Conservation (phyloP, 2,797 vertebrate species). For the Myotis vivesi region DNA sequence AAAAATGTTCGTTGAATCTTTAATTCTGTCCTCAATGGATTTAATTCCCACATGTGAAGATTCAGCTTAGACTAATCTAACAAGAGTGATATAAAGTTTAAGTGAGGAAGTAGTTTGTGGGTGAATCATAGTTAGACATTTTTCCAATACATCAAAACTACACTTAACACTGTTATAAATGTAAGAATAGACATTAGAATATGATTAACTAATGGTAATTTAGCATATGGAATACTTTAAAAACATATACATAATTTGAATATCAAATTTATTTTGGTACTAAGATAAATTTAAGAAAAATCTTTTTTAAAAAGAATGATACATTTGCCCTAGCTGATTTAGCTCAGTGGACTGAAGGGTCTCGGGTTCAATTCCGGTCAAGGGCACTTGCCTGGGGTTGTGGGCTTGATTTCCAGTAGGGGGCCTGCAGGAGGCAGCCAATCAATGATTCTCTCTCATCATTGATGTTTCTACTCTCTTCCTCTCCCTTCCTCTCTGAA, state of each 20-base stretch:
- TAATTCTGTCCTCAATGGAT: not conserved
- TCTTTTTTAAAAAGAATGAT: not conserved
- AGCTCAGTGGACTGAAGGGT: no score
- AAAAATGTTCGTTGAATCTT: not conserved
- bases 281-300: not conserved
- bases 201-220: not conserved
- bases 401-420: no score
- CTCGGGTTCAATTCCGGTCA: no score
- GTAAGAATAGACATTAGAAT: not conserved
- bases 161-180: not conserved
- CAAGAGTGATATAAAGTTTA: not conserved
- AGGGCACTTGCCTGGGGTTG: no score
- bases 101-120: not conserved
- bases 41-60: not conserved
- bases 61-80: not conserved
- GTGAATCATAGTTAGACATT: not conserved
- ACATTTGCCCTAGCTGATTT: no score
- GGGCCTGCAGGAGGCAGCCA: no score
- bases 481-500: no score
- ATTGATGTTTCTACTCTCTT: no score
- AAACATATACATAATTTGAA: constrained; percentile 9
- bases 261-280: not conserved
- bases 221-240: not conserved
- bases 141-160: not conserved
- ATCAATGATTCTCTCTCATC: no score